Conservation (phyloP, 2,113 vertebrate genomes). For the Uria aalge region DNA sequence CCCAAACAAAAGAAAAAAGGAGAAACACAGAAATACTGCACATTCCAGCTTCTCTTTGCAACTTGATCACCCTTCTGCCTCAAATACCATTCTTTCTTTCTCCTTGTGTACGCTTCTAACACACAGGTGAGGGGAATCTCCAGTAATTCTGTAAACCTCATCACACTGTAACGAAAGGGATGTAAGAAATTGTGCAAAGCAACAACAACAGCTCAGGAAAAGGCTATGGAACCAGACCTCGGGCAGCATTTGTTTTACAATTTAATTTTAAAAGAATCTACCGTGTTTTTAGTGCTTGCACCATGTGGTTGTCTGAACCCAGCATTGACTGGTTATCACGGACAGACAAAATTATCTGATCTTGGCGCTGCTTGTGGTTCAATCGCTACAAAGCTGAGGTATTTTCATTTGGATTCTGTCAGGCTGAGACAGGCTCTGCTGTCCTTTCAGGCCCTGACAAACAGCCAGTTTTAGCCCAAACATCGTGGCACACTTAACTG, state of each 20-base stretch:
- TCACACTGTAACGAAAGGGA: not conserved
- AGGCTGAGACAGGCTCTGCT: not conserved
- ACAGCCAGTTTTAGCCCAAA: not conserved
- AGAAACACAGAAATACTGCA: not conserved
- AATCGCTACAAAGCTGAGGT: not conserved
- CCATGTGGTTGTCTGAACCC: not conserved
- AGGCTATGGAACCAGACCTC: not conserved
- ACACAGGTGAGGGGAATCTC: not conserved
- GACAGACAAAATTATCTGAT: not conserved
- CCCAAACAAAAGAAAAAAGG: not conserved
- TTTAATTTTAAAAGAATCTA: not conserved
- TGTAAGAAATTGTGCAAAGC: not conserved
- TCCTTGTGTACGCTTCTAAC: not conserved
- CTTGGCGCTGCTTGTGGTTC: not conserved
- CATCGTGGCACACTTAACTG: not conserved
- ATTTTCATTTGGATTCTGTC: not conserved
- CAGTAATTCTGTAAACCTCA: not conserved
- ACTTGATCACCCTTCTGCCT: not conserved
- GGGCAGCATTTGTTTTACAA: not conserved
- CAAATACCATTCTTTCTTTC: not conserved
- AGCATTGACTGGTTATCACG: not conserved
- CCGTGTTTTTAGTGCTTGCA: not conserved
- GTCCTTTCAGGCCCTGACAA: not conserved
- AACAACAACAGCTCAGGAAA: not conserved
- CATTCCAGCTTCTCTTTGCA: not conserved